Conservation (phyloP, 2,888 invertebrate species). For the Ischnus inquisitorius region DNA sequence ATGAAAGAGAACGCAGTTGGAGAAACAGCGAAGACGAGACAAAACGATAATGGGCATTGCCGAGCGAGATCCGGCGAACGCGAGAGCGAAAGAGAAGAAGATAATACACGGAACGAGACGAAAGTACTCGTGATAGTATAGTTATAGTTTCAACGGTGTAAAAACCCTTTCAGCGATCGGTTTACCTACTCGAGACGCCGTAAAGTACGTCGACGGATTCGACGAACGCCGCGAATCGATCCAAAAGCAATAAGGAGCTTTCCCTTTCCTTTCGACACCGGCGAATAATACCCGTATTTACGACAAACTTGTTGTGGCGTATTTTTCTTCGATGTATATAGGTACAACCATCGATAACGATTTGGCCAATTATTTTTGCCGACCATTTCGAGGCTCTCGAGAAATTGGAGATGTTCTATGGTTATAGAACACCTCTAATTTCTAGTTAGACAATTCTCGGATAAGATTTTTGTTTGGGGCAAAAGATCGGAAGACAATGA, state of each 20-base stretch:
- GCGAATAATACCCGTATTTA: constrained; percentile 11
- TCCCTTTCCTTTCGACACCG: constrained; percentile 1
- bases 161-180: constrained; percentile 33
- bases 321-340: not conserved
- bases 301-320: not conserved
- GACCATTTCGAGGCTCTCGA: not conserved
- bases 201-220: constrained; percentile 23
- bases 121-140: not conserved
- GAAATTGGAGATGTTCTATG: not conserved
- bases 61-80: constrained; percentile 18
- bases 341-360: not conserved
- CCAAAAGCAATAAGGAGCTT: constrained; percentile 38
- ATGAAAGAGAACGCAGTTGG: not conserved
- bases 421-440: too few species aligned
- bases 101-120: constrained; percentile 1
- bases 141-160: not conserved
- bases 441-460: not conserved
- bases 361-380: not conserved
- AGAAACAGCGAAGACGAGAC: constrained; percentile 8
- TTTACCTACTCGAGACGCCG: constrained; percentile 34
- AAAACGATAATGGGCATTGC: constrained; percentile 48
- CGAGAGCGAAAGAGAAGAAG: not conserved
- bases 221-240: constrained; percentile 53
- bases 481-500: too few species aligned
- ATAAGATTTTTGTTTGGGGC: too few species aligned